Evolutionary conservation across 2,113 vertebrate species (phyloP).

Genomic region (Oxyura jamaicensis): DNA sequence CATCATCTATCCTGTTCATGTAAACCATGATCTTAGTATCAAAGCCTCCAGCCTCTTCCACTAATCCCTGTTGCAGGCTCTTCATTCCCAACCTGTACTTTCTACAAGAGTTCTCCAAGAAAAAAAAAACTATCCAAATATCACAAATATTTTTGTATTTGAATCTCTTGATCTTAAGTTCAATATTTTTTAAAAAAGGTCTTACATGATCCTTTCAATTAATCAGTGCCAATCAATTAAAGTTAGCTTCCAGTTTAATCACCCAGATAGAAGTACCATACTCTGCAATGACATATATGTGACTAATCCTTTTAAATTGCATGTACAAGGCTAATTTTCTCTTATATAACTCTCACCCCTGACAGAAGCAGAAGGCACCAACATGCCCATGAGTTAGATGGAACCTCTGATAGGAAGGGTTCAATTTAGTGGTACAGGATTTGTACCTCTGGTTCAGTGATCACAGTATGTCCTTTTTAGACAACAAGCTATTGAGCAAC

Average conservation of each 20-base stretch:
- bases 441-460: neutral
- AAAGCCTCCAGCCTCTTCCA: neutral
- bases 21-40: neutral
- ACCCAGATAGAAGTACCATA: neutral
- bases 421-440: neutral
- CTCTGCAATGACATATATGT: neutral
- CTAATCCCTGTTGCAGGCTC: neutral
- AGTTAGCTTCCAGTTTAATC: neutral
- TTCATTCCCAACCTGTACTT: neutral
- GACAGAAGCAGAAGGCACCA: neutral
- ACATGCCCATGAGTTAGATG: neutral
- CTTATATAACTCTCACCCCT: neutral
- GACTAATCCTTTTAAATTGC: neutral
- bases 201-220: neutral
- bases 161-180: neutral
- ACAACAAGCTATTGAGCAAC: neutral
- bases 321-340: neutral
- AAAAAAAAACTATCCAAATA: neutral
- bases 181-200: neutral
- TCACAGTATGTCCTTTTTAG: neutral
- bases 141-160: neutral
- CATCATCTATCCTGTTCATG: neutral
- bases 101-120: neutral
- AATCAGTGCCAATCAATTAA: slow-evolving; percentile 16
- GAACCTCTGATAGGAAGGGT: neutral